Percentiles rank a stretch among this genome's conserved stretches.
Evolutionary conservation across 2,113 vertebrate species (phyloP).

Genomic region (Ivindomyrus marchei): DNA sequence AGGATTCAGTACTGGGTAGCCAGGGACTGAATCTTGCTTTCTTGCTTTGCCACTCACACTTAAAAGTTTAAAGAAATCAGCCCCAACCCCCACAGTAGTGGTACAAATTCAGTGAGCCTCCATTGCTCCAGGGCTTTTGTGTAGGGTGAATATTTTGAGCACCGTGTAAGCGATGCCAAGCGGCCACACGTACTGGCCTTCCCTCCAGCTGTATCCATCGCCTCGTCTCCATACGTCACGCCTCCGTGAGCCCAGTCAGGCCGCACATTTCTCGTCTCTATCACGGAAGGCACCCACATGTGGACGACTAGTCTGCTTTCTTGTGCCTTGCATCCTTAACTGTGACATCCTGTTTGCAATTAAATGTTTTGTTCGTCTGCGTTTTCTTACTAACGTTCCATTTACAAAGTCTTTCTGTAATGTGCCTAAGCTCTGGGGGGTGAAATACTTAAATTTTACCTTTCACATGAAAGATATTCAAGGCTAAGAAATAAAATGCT

Average conservation of each 20-base stretch:
- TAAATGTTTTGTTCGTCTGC: conserved; percentile 24
- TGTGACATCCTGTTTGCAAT: conserved; percentile 30
- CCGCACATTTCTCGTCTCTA: not conserved
- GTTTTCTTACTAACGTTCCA: conserved; percentile 44
- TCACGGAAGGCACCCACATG: not conserved
- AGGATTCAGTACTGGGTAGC: not conserved
- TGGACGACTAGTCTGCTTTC: conserved; percentile 25
- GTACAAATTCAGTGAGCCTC: not conserved
- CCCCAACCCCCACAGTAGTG: not conserved
- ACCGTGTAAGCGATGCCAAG: not conserved
- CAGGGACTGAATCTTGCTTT: not conserved
- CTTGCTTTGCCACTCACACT: not conserved
- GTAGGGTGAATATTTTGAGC: not conserved
- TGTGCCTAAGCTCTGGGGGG: conserved; percentile 65
- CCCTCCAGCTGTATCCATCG: not conserved
- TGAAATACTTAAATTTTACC: conserved; percentile 61
- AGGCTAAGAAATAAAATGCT: conserved; percentile 72
- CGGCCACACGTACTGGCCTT: not conserved
- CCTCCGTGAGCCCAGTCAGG: not conserved
- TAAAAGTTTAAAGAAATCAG: not conserved
- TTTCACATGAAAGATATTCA: conserved; percentile 73
- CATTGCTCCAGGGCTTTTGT: not conserved
- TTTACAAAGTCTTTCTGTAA: conserved; percentile 67
- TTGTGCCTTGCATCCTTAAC: conserved; percentile 37
- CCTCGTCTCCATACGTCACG: not conserved